Conservation (phyloP, 2,113 vertebrate species). For the Trogon melanurus region DNA sequence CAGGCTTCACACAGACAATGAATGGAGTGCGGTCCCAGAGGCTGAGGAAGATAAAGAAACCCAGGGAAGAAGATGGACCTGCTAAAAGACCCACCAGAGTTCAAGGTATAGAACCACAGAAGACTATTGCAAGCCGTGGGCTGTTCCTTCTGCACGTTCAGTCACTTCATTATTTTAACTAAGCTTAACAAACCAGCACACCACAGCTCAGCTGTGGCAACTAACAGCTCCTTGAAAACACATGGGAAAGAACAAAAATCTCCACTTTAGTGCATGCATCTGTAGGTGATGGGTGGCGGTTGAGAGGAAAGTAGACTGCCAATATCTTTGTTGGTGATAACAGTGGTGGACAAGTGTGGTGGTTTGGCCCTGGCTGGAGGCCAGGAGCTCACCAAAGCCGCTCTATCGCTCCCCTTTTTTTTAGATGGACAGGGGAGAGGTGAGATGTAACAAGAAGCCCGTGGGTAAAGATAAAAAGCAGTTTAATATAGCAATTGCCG, state of each 20-base stretch:
- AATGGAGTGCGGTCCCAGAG: not conserved
- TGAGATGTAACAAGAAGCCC: too few species aligned
- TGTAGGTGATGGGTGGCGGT: not conserved
- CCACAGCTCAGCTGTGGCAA: not conserved
- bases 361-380: too few species aligned
- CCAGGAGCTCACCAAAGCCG: too few species aligned
- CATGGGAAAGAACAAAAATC: not conserved
- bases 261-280: not conserved
- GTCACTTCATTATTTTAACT: not conserved
- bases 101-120: not conserved
- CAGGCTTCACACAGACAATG: not conserved
- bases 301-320: fast-evolving
- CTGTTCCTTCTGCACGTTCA: not conserved
- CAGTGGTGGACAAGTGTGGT: not conserved
- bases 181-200: not conserved
- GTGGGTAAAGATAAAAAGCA: too few species aligned
- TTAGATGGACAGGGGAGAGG: too few species aligned
- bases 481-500: too few species aligned
- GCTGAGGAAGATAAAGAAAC: not conserved
- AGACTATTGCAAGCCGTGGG: not conserved
- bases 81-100: not conserved
- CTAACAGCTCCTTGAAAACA: not conserved
- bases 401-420: too few species aligned
- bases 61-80: not conserved
- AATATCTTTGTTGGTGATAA: not conserved